Evolutionary conservation across 2,888 invertebrate species (phyloP).

Genomic region (Ypsolopha sequella): DNA sequence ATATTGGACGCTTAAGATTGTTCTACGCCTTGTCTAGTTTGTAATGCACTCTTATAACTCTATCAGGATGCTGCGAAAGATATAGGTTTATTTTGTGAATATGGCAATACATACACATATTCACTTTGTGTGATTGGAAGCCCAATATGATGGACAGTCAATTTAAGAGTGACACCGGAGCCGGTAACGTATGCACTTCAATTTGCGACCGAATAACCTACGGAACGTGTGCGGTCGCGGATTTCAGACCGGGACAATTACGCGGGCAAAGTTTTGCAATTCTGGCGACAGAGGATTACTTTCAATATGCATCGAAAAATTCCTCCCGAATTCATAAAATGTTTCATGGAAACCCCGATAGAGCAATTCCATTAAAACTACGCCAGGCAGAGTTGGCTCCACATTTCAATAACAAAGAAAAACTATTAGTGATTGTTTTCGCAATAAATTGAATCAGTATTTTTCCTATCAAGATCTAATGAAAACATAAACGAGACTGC

Average conservation of each 20-base stretch:
- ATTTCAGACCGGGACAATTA: background rate
- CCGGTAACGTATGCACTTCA: conserved; percentile 25
- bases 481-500: background rate
- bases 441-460: background rate
- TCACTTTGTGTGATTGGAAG: conserved; percentile 17
- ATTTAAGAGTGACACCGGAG: conserved; percentile 28
- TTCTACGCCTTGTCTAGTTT: too few relatives aligned
- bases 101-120: background rate
- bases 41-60: too few relatives aligned
- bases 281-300: background rate
- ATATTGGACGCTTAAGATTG: too few relatives aligned
- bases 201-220: conserved; percentile 12
- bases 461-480: background rate
- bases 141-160: conserved; percentile 41
- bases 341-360: too few relatives aligned
- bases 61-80: too few relatives aligned
- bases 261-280: background rate
- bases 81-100: too few relatives aligned
- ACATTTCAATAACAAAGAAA: too few relatives aligned
- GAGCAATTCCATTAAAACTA: too few relatives aligned
- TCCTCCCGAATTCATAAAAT: too few relatives aligned
- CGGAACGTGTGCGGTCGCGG: background rate
- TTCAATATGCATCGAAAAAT: too few relatives aligned
- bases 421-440: background rate
- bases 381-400: too few relatives aligned